A percentile compares a stretch with the other conserved stretches of the same genome.
phyloP scores from a whole-genome alignment of 2,888 invertebrate species.

The Mythimna ferrago region DNA sequence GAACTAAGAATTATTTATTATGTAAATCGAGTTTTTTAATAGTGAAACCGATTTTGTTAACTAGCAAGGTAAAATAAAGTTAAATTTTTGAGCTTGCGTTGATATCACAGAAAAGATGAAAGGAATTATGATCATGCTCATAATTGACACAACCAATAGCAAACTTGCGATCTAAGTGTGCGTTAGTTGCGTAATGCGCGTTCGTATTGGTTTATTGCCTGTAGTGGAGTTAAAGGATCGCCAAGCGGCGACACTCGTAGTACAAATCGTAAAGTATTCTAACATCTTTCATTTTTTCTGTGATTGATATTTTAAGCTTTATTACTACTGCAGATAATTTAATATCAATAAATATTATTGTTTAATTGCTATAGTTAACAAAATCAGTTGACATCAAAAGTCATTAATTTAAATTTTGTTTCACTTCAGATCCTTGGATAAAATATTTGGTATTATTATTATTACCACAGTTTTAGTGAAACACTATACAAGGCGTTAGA shows the following conservation, averaged over 20 bases:
- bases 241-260: no score
- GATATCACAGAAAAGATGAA: not conserved
- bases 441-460: slow-evolving; percentile 52
- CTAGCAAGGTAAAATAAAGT: slow-evolving; percentile 30
- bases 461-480: slow-evolving; percentile 26
- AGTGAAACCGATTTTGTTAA: slow-evolving; percentile 38
- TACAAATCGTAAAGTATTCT: no score
- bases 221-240: no score
- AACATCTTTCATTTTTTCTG: no score
- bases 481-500: slow-evolving; percentile 9
- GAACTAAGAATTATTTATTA: slow-evolving; percentile 41
- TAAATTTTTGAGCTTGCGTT: slow-evolving; percentile 53
- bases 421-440: slow-evolving; percentile 59
- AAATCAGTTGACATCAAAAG: slow-evolving; percentile 34
- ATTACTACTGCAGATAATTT: slow-evolving; percentile 40
- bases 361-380: slow-evolving; percentile 29
- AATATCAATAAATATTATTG: slow-evolving; percentile 42
- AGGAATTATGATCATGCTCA: no score
- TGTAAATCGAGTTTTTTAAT: slow-evolving; percentile 36
- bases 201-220: no score
- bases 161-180: no score
- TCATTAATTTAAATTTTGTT: slow-evolving; percentile 29
- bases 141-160: no score
- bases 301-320: slow-evolving; percentile 44
- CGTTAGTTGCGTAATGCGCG: no score